A percentile compares a stretch with the other conserved stretches of the same genome.
These are phyloP conservation scores for Drosophila lacteicornis DNA, from an alignment of 1,140 invertebrate species.

Conservation along the genomic window DNA sequence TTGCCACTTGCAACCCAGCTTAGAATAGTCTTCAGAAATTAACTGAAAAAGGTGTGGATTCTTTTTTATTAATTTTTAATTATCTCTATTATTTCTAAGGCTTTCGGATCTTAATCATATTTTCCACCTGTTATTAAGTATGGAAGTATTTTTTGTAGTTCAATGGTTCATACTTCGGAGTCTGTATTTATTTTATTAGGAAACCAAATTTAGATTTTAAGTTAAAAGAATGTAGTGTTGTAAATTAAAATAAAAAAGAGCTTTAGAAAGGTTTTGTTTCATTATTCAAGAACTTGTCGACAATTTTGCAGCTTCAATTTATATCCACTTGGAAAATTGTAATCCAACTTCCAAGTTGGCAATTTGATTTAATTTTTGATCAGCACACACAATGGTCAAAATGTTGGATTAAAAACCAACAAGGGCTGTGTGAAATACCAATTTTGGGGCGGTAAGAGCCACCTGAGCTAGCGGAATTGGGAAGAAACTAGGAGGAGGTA, in stretches of 20 bases:
- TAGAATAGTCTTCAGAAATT: no score
- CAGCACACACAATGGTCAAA: conserved; percentile 5
- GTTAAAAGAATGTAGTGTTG: background rate
- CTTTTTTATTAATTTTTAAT: no score
- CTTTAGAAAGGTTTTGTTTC: background rate
- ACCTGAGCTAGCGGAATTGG: conserved; percentile 15
- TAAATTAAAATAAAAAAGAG: background rate
- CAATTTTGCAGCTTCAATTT: conserved; percentile 15
- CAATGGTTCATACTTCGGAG: no score
- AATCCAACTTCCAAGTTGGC: conserved; percentile 7
- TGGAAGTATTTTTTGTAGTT: no score
- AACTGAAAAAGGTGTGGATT: no score
- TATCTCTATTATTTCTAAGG: no score
- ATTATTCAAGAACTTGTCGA: conserved; percentile 15
- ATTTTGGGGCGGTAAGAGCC: conserved; percentile 26
- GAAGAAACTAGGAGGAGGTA: background rate
- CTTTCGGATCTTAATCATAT: no score
- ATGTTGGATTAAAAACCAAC: conserved; percentile 27
- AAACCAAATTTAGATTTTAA: background rate
- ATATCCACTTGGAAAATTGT: conserved; percentile 2
- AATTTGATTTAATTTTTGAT: conserved; percentile 28
- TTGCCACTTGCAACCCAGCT: no score
- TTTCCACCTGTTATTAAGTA: no score
- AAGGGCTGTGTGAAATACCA: conserved; percentile 21
- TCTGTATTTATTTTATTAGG: background rate